Evolutionary conservation across 2,797 vertebrate genomes (phyloP).

Genomic region (Myiotriccus ornatus): DNA sequence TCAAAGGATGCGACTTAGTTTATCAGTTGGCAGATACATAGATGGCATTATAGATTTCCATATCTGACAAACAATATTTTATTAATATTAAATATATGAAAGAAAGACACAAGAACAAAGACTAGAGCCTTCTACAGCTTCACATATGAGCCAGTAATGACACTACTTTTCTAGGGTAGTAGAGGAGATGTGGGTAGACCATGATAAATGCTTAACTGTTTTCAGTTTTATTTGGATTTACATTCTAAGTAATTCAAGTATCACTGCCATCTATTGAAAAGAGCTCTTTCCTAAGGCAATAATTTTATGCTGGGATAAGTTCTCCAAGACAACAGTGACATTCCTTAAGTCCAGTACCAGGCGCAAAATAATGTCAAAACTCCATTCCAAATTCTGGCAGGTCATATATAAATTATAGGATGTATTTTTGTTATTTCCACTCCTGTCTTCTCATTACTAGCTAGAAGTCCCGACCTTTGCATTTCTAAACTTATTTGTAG

Average conservation of each 20-base stretch:
- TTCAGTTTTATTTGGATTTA: neutral
- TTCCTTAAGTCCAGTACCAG: neutral
- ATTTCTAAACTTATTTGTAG: neutral
- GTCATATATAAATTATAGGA: neutral
- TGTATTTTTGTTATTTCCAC: neutral
- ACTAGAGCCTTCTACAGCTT: neutral
- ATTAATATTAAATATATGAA: neutral
- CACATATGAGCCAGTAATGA: neutral
- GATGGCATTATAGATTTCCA: neutral
- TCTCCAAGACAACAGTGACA: neutral
- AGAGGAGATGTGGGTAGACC: neutral
- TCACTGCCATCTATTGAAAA: neutral
- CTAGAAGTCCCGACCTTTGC: neutral
- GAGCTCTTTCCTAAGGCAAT: neutral
- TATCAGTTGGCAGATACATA: neutral
- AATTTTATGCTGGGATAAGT: neutral
- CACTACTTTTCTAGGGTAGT: neutral
- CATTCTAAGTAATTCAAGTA: neutral
- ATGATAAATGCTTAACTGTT: neutral
- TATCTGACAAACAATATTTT: neutral
- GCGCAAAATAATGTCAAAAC: neutral
- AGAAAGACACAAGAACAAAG: neutral
- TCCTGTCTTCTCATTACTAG: neutral
- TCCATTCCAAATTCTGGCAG: neutral
- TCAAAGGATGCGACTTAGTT: neutral